These are phyloP conservation scores for Beris chalybata DNA, from an alignment of 2,888 invertebrate genomes.

Conservation along the genomic window DNA sequence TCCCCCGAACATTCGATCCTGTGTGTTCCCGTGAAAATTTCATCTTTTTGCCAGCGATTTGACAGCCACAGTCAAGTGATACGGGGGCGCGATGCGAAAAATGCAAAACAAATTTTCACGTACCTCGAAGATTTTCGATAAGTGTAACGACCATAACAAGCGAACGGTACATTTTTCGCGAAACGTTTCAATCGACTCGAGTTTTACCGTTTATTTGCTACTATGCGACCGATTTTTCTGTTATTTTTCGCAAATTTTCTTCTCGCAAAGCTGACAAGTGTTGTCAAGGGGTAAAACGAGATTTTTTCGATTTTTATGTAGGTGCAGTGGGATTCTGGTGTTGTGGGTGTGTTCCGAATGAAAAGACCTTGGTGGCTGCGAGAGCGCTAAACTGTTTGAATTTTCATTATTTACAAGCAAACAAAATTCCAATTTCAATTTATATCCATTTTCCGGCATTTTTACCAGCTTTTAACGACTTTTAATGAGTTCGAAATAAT, in stretches of 20 bases:
- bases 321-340: not conserved
- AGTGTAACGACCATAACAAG: not conserved
- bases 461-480: no score
- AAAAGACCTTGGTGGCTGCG: no score
- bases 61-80: conserved; percentile 1
- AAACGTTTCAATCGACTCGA: not conserved
- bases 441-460: no score
- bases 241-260: not conserved
- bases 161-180: conserved; percentile 6
- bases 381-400: no score
- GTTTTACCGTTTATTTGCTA: not conserved
- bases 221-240: not conserved
- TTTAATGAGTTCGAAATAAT: no score
- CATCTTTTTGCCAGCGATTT: not conserved
- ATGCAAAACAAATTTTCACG: not conserved
- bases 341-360: not conserved
- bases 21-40: not conserved
- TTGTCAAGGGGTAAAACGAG: conserved; percentile 35
- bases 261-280: conserved; percentile 33
- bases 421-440: no score
- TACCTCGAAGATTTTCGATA: conserved; percentile 11
- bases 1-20: no score
- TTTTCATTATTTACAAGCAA: no score
- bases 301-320: conserved; percentile 36
- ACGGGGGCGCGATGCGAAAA: not conserved